A percentile compares a stretch with the other conserved stretches of the same genome.
Conservation (phyloP, 2,113 vertebrate species). For the Hydropotes inermis region DNA sequence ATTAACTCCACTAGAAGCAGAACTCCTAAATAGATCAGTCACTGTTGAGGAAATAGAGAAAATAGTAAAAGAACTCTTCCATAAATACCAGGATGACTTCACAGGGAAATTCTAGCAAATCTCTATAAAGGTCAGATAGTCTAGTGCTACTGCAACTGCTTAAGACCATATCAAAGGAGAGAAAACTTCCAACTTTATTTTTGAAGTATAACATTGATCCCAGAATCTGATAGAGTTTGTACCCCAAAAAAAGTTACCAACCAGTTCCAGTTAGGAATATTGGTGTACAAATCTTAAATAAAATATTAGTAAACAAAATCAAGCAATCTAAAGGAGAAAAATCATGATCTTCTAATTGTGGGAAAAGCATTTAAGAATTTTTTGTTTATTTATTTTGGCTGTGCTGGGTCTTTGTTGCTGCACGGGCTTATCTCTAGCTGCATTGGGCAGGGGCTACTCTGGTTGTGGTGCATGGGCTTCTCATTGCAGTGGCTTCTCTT, state of each 20-base stretch:
- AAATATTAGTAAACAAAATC: not conserved
- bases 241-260: not conserved
- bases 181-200: not conserved
- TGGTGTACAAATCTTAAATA: not conserved
- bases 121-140: not conserved
- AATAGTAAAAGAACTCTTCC: not conserved
- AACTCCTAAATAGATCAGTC: not conserved
- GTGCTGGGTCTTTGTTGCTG: rapidly evolving
- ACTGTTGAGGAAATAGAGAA: not conserved
- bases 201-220: not conserved
- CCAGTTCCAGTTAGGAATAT: not conserved
- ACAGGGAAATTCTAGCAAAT: not conserved
- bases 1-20: not conserved
- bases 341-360: not conserved
- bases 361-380: not conserved
- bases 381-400: not conserved
- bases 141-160: not conserved
- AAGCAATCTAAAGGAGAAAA: not conserved
- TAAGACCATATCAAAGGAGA: not conserved
- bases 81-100: not conserved
- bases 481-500: not conserved
- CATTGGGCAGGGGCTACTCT: rapidly evolving
- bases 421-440: rapidly evolving
- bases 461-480: not conserved
- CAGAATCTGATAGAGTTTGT: not conserved